phyloP scores from a whole-genome alignment of 2,888 invertebrate species.

The Timema podura region DNA sequence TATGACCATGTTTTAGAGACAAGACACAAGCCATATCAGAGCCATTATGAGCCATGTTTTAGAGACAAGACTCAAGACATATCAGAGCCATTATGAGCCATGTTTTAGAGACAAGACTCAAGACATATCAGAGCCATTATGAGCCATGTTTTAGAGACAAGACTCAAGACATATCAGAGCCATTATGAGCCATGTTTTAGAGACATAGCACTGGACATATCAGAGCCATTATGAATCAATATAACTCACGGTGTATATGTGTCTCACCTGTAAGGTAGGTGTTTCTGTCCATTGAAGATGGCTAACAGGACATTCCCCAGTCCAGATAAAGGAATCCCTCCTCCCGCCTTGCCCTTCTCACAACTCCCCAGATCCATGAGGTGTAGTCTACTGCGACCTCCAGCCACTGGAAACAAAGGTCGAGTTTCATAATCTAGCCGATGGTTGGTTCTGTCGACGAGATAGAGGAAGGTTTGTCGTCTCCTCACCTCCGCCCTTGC shows the following conservation, averaged over 20 bases:
- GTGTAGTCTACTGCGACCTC: conserved; percentile 91
- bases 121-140: no score
- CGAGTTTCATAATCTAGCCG: neutral
- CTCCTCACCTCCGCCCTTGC: conserved; percentile 77
- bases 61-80: no score
- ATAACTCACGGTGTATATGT: no score
- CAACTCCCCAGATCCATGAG: conserved; percentile 93
- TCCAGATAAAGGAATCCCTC: conserved; percentile 88
- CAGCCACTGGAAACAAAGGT: conserved; percentile 67
- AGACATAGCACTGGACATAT: no score
- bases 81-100: no score
- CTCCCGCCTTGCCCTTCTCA: conserved; percentile 82
- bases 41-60: neutral
- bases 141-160: no score
- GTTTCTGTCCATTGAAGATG: conserved; percentile 95
- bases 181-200: no score
- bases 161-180: no score
- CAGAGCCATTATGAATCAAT: no score
- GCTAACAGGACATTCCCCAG: conserved; percentile 93
- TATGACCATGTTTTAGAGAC: neutral
- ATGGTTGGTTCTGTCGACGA: neutral
- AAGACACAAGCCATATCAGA: no score
- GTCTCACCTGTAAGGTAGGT: conserved; percentile 74
- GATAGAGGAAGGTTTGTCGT: neutral
- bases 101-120: conserved; percentile 26